Conservation (phyloP, 2,797 vertebrate species). For the Paedocypris micromegethes region DNA sequence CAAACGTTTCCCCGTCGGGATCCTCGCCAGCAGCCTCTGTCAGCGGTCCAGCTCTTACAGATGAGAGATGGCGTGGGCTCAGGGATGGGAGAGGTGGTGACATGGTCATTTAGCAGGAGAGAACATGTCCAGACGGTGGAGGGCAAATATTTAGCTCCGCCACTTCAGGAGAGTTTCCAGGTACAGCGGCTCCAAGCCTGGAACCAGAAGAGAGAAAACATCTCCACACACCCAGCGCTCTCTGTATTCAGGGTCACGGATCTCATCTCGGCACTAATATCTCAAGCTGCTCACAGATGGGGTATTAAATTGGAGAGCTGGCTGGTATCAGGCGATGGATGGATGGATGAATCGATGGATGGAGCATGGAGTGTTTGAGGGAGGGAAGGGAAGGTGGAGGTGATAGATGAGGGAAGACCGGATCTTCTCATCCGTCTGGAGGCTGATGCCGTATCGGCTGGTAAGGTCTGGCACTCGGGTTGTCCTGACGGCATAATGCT, state of each 20-base stretch:
- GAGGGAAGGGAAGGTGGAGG: conserved; percentile 26
- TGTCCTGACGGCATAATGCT: background rate
- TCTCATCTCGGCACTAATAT: conserved; percentile 78
- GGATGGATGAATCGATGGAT: conserved; percentile 48
- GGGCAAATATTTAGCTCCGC: conserved; percentile 73
- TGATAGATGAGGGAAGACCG: conserved; percentile 23
- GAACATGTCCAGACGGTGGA: conserved; percentile 66
- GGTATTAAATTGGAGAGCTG: conserved; percentile 72
- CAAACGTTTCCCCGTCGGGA: conserved; percentile 59
- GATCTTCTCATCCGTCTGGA: background rate
- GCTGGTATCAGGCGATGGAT: conserved; percentile 56
- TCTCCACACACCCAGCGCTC: no score
- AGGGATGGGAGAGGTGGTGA: conserved; percentile 19
- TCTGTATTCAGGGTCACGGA: conserved; percentile 77
- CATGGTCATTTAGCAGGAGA: conserved; percentile 52
- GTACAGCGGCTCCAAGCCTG: conserved; percentile 9
- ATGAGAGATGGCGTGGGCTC: conserved; percentile 48
- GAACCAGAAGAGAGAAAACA: conserved; percentile 1
- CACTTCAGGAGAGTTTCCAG: conserved; percentile 47
- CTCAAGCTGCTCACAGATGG: conserved; percentile 72
- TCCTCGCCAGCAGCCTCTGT: conserved; percentile 57
- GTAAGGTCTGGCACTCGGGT: background rate
- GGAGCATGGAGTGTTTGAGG: conserved; percentile 24
- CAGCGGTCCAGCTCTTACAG: conserved; percentile 56
- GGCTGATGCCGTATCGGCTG: background rate